Percentiles rank a stretch among this genome's conserved stretches.
Conservation (phyloP, 2,797 vertebrate genomes). For the Helostoma temminkii region DNA sequence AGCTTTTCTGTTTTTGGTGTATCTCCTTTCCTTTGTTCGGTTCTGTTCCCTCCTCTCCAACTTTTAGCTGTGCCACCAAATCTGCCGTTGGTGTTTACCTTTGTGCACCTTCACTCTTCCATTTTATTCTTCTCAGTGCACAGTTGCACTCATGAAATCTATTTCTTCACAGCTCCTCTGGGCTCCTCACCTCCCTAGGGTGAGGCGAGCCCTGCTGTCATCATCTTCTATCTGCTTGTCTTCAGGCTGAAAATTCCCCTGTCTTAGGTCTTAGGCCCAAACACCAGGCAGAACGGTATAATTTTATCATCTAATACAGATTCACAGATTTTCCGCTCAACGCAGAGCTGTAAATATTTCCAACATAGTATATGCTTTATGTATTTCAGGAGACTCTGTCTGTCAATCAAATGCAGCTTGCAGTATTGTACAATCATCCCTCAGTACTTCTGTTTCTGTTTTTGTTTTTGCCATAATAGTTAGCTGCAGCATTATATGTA, state of each 20-base stretch:
- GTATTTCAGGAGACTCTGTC: slow-evolving; percentile 7
- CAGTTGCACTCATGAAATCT: slow-evolving; percentile 45
- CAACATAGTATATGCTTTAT: too few relatives aligned
- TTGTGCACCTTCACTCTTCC: slow-evolving; percentile 23
- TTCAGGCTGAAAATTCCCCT: slow-evolving; percentile 44
- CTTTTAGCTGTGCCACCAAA: slow-evolving; percentile 15
- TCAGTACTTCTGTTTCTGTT: slow-evolving; percentile 6
- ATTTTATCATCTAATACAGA: slow-evolving; percentile 36
- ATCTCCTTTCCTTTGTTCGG: not conserved
- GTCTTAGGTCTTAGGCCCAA: slow-evolving; percentile 38
- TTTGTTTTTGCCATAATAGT: not conserved
- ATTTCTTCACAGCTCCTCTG: slow-evolving; percentile 54
- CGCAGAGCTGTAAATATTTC: too few relatives aligned
- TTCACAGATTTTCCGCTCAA: slow-evolving; percentile 25
- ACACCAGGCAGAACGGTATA: slow-evolving; percentile 17
- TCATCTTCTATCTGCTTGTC: slow-evolving; percentile 43
- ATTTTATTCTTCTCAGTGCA: slow-evolving; percentile 34
- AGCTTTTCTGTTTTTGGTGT: not conserved
- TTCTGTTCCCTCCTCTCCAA: not conserved
- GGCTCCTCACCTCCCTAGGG: slow-evolving; percentile 42
- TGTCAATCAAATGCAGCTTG: slow-evolving; percentile 40
- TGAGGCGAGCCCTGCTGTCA: slow-evolving; percentile 53
- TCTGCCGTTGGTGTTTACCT: slow-evolving; percentile 33
- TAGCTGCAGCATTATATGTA: too few relatives aligned
- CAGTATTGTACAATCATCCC: slow-evolving; percentile 27